Base-by-base conservation (phyloP, 2,888 invertebrate species). In the Sinotaia quadrata region DNA sequence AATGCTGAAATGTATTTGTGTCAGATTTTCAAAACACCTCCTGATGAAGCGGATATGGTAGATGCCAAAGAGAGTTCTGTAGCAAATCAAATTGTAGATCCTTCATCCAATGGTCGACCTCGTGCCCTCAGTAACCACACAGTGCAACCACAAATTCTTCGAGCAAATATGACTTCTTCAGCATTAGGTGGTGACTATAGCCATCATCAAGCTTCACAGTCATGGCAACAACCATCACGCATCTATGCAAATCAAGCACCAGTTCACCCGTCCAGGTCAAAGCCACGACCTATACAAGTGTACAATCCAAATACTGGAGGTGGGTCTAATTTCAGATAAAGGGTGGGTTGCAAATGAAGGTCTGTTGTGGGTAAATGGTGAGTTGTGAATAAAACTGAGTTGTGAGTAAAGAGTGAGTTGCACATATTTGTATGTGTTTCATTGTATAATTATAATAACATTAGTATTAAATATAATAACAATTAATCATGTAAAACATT, bases 21-120 rank as follows among this genome's bases (percentile, higher is more conserved):
- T 52, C 72, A 86, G 84, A 85, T 87, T 59, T 85, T 87, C 68
- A 81, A 82, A 62, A 78, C 77, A 27, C 73, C 78, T 5, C 85
- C 85, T 15, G 84, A 83, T 54, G 84, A 81, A 54, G 78, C 79
- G 18, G 85, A 85, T 60, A 73, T 56, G 49, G 68, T 37, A 62
- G 77, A 75, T 36, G 63, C 54, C 33, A 71, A 51, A 54, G 61
- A 34, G 52, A 67, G 54, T 37, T 12, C 7, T 24, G 34, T 33
- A 29, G 31, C 21, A 33, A 56, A 18, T 7, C 52, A 54, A 15
- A 65, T 56, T 47, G 37, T 52, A 4, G 54, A 63, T 8, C 10
- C 33, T 51, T n/a, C 33, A 29, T 71, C 77, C 15, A 69, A 70
- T 3, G 67, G 68, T 4, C 71, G 73, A 15, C 72, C 69, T 2